Base-by-base conservation (phyloP, 2,113 vertebrate species). In the Erinaceus europaeus region DNA sequence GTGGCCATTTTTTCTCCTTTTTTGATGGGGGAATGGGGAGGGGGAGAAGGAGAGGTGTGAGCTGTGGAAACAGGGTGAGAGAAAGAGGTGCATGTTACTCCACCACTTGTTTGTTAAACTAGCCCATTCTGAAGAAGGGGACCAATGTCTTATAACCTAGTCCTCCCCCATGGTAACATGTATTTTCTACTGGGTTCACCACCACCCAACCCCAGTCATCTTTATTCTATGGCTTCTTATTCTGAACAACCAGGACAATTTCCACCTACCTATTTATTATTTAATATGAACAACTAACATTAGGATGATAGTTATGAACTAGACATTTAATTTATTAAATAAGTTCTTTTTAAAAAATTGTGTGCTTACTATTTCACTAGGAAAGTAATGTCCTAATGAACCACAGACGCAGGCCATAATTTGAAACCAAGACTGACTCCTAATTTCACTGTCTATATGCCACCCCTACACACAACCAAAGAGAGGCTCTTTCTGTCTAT, bases 251-350 rank as follows among this genome's bases (percentile, higher is more conserved):
- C 29, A 84, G n/a, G 14, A 34, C 14, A 89, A 91, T 86, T 69
- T 69, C 32, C 36, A 91, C 21, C 32, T 50, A 81, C 11, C 67
- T 89, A 72, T 55, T 67, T 64, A 62, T 36, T 34, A 34, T 15
- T 80, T 76, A 90, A 72, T 73, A 88, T 77, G 46, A 91, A 73
- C 29, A 89, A 84, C 12, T 23, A 74, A 73, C 18, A 89, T 65
- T 69, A 73, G 46, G 85, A 84, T 91, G 44, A 34, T 48, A 82
- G 50, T 50, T 77, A 71, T 73, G 59, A 13, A 78, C n/a, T 46
- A 82, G 44, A 38, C 3, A 65, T 15, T 90, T 91, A 38, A 67
- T 21, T 89, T 87, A 78, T 72, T 75, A 94, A 94, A 53, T 78
- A 61, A 83, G 1, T 73, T 71, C 32, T 77, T 15, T 84, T 27